phyloP scores from a whole-genome alignment of 2,113 vertebrate genomes.

The Lontra canadensis region DNA sequence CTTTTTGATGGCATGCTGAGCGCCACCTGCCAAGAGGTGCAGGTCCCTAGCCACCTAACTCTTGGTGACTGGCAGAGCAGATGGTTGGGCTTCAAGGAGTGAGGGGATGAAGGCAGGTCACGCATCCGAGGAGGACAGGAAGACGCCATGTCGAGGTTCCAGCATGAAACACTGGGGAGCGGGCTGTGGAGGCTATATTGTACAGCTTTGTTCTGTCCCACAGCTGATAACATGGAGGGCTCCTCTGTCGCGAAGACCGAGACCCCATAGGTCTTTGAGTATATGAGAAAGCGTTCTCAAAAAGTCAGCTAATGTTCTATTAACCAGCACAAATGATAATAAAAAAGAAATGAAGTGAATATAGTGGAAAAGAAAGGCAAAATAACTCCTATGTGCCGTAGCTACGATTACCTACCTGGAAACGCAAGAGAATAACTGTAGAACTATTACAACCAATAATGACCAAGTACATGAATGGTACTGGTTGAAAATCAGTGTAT shows the following conservation, averaged over 20 bases:
- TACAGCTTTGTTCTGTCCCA: neutral
- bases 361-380: neutral
- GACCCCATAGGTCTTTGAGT: fast-evolving
- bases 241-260: neutral
- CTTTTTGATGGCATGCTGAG: neutral
- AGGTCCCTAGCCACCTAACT: neutral
- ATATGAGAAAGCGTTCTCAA: neutral
- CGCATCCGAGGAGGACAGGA: neutral
- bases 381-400: fast-evolving
- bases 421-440: neutral
- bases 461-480: neutral
- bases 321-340: neutral
- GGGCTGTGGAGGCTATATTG: neutral
- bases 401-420: neutral
- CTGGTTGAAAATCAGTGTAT: neutral
- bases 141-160: neutral
- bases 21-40: neutral
- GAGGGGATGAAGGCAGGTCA: neutral
- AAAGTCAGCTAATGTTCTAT: neutral
- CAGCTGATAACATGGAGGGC: neutral
- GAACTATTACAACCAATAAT: neutral
- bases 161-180: neutral
- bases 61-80: neutral
- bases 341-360: neutral
- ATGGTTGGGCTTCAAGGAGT: neutral